Conservation (phyloP, 2,888 invertebrate genomes). For the Magallana nippona region DNA sequence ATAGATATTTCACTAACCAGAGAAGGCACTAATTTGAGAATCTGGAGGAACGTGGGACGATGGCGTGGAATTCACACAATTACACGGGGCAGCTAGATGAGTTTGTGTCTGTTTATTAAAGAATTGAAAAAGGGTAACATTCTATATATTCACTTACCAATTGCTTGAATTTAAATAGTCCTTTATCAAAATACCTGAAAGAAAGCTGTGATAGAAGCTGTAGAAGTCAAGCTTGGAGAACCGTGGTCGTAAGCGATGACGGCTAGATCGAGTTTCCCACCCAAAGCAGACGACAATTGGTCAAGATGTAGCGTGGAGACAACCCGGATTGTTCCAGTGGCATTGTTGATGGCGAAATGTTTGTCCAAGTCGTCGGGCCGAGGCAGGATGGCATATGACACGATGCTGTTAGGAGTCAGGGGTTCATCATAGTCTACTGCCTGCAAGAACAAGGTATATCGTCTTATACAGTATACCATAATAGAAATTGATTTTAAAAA, state of each 20-base stretch:
- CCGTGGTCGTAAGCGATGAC: conserved; percentile 4
- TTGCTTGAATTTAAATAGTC: too few relatives aligned
- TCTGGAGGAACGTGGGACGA: too few relatives aligned
- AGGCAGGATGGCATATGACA: background rate
- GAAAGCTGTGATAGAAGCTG: background rate
- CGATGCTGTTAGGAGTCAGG: background rate
- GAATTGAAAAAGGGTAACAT: background rate
- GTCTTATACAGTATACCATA: too few relatives aligned
- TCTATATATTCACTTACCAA: background rate
- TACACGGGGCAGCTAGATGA: too few relatives aligned
- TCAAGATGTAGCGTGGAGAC: background rate
- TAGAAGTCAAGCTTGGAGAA: background rate
- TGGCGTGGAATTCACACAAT: too few relatives aligned
- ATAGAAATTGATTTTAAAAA: too few relatives aligned
- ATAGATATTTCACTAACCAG: too few relatives aligned
- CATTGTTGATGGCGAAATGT: background rate
- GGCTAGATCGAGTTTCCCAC: background rate
- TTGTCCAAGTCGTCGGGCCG: background rate
- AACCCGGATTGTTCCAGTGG: background rate
- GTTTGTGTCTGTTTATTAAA: background rate
- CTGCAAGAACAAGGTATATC: background rate
- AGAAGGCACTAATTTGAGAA: too few relatives aligned
- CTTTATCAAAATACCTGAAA: background rate
- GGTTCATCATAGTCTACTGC: conserved; percentile 1
- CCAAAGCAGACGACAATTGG: background rate